Evolutionary conservation across 2,888 invertebrate species (phyloP).

Genomic region (Eupithecia insigniata): DNA sequence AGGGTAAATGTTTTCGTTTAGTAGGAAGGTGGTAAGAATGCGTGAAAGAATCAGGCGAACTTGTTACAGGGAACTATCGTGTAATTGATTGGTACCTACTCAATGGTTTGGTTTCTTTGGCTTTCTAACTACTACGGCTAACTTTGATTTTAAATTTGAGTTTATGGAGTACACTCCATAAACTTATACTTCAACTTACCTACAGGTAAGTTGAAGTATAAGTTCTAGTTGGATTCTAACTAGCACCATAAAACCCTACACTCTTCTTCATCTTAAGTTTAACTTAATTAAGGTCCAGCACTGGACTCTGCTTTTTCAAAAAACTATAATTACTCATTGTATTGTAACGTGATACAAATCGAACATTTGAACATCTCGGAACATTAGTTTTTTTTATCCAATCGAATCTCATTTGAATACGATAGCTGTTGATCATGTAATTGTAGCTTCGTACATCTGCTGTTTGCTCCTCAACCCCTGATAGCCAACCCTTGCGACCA

Average conservation of each 20-base stretch:
- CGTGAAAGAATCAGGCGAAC: background rate
- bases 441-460: constrained; percentile 78
- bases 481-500: constrained; percentile 71
- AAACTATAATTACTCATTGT: background rate
- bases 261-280: background rate
- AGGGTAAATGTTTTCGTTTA: constrained; percentile 9
- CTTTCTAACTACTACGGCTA: no score
- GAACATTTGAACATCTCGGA: constrained; percentile 34
- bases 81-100: background rate
- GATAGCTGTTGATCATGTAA: constrained; percentile 80
- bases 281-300: background rate
- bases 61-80: background rate
- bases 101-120: background rate
- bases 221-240: background rate
- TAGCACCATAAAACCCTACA: background rate
- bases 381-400: constrained; percentile 37
- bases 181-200: background rate
- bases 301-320: background rate
- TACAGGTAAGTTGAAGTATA: background rate
- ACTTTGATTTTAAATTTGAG: constrained; percentile 5
- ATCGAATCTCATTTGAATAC: constrained; percentile 75
- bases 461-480: constrained; percentile 68
- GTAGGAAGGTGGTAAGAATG: background rate
- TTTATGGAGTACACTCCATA: no score
- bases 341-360: constrained; percentile 23